Evolutionary conservation across 30 jellyfish, hydroid and myxozoan species (phyloP).

Genomic region (Aurelia aurita complex sp. Pacific): DNA sequence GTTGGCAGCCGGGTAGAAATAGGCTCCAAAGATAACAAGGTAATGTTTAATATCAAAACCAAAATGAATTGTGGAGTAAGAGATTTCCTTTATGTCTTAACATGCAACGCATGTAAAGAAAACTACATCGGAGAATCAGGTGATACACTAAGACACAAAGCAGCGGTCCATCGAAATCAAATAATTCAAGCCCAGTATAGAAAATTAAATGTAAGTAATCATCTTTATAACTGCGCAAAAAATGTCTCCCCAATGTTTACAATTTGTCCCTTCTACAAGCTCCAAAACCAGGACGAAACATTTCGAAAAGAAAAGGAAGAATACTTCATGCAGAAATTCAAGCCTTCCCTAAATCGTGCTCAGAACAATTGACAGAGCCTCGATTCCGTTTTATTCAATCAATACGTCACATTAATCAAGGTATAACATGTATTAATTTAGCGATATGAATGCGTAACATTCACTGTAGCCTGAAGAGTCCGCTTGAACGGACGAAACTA

Average conservation of each 20-base stretch:
- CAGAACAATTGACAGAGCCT: no score
- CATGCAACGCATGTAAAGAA: conserved; percentile 24
- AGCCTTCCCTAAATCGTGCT: no score
- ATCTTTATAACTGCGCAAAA: no score
- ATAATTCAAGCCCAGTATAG: not conserved
- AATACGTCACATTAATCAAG: no score
- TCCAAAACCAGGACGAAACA: no score
- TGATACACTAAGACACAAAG: conserved; percentile 20
- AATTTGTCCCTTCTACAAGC: not conserved
- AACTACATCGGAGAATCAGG: conserved; percentile 33
- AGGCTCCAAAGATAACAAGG: not conserved
- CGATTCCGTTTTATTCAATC: no score
- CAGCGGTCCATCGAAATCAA: conserved; percentile 30
- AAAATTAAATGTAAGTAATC: not conserved
- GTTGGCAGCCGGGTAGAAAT: conserved; percentile 3
- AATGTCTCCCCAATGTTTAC: not conserved
- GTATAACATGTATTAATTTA: no score
- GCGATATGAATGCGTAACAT: no score
- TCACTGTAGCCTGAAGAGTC: no score
- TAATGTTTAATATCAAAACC: conserved; percentile 1
- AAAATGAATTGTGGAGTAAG: not conserved
- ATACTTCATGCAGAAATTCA: no score
- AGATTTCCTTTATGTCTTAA: not conserved
- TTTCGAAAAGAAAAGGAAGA: no score
- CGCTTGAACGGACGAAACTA: no score